Evolutionary conservation across 2,888 invertebrate genomes (phyloP).

Genomic region (Erebia ligea): DNA sequence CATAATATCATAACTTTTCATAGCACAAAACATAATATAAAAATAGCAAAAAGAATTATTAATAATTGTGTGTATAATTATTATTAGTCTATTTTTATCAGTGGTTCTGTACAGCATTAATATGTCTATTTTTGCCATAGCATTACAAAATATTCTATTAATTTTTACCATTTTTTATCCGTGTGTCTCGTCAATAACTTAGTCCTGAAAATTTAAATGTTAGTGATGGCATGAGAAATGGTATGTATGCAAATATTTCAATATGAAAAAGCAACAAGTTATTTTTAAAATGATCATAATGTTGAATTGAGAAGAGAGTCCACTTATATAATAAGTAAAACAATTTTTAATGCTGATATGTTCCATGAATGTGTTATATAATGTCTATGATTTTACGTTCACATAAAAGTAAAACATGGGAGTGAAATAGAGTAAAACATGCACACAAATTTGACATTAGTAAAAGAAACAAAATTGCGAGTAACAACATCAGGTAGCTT

Average conservation of each 20-base stretch:
- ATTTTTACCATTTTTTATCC: constrained; percentile 92
- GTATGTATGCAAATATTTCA: constrained; percentile 46
- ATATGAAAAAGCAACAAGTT: constrained; percentile 33
- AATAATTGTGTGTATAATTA: not conserved
- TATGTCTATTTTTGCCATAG: constrained; percentile 66
- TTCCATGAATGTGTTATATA: constrained; percentile 25
- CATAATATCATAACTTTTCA: no score
- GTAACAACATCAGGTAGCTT: constrained; percentile 15
- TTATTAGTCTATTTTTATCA: not conserved
- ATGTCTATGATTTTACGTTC: constrained; percentile 14
- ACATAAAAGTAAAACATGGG: constrained; percentile 26
- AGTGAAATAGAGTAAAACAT: constrained; percentile 30
- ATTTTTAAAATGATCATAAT: constrained; percentile 29
- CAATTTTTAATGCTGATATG: constrained; percentile 15
- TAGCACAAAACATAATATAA: no score
- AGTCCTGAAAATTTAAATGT: constrained; percentile 89
- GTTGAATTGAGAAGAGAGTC: not conserved
- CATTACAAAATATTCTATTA: constrained; percentile 57
- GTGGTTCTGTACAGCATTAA: constrained; percentile 31
- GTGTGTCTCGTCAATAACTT: constrained; percentile 93
- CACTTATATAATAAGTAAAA: not conserved
- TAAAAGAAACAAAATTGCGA: constrained; percentile 30
- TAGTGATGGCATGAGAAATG: constrained; percentile 77
- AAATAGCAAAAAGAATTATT: no score
- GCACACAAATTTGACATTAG: constrained; percentile 27